Evolutionary conservation across 1,140 invertebrate species (phyloP), one percentile per base, ranked within the genome.

Genomic region (Euwallacea similis): DNA sequence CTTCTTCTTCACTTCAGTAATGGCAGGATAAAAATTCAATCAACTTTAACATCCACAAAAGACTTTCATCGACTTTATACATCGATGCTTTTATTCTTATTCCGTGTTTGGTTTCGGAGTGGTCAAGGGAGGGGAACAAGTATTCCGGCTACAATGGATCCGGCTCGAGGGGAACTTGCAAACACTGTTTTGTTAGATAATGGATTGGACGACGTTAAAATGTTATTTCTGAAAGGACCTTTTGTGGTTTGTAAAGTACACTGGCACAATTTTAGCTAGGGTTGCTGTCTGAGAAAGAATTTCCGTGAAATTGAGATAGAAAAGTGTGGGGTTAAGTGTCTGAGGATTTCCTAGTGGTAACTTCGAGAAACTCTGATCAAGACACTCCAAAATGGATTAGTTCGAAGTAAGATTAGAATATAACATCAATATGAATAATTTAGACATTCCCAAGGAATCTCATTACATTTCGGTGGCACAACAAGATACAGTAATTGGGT

Each of bases 151-250:
- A 56, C 54, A 56, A 56, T 15, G 16, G 54, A 56, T 56, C 54
- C 11, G 16, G 16, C 9, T 50, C 46, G 0, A 50, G 13, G 13
- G 13, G 9, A 11, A 10, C 46, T 50, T 50, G 13, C 54, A 56
- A 56, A 56, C 16, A 56, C 11, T 56, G 54, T 56, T 56, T 56
- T 56, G 11, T 16, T 21, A 16, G 54, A 56, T 56, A 56, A 56
- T 56, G 54, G 54, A 56, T 56, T 56, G 54, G 54, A 21, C 54
- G 54, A n/a, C 16, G 54, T 56, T 56, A 56, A 56, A 56, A 56
- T 56, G 54, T 56, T n/a, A 56, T 13, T 21, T 15, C 6, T 15
- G 16, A 16, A 56, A 56, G 46, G 13, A 50, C 46, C 46, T 50
- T 33, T 50, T 50, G 46, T 50, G 46, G 9, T 50, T 50, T 33